phyloP scores from a whole-genome alignment of 2,113 vertebrate genomes.

The Pseudorectes ferrugineus region DNA sequence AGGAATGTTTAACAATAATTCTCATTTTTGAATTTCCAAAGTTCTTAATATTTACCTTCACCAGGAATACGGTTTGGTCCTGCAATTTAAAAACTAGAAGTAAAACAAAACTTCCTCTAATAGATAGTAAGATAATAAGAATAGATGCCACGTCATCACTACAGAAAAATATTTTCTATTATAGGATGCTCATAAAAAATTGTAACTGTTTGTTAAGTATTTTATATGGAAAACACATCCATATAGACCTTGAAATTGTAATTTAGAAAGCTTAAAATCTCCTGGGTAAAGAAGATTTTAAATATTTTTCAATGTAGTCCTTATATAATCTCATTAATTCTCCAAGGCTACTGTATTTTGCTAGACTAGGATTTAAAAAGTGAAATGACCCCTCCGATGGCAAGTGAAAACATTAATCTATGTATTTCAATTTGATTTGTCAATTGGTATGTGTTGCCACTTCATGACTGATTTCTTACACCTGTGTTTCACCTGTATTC shows the following conservation, averaged over 20 bases:
- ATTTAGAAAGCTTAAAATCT: constrained; percentile 34
- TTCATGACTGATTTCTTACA: background rate
- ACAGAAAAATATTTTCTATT: background rate
- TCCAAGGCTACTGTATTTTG: background rate
- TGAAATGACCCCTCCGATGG: background rate
- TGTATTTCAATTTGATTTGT: background rate
- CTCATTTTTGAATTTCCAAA: background rate
- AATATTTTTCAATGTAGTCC: background rate
- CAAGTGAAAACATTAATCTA: background rate
- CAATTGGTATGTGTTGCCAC: background rate
- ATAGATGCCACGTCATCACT: fast-evolving
- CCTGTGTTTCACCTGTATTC: background rate
- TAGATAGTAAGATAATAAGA: too few species aligned
- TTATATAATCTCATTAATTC: background rate
- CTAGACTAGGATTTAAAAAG: background rate
- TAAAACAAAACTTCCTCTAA: background rate
- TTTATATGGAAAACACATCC: constrained; percentile 19
- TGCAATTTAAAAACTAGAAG: background rate
- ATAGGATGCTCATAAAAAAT: background rate
- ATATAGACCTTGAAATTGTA: constrained; percentile 9
- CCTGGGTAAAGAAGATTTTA: background rate
- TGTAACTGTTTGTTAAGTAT: background rate
- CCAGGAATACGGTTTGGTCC: background rate
- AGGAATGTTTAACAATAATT: background rate
- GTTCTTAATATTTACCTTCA: background rate